phyloP scores from a whole-genome alignment of 2,797 vertebrate genomes.

The Rhynchonycteris naso region DNA sequence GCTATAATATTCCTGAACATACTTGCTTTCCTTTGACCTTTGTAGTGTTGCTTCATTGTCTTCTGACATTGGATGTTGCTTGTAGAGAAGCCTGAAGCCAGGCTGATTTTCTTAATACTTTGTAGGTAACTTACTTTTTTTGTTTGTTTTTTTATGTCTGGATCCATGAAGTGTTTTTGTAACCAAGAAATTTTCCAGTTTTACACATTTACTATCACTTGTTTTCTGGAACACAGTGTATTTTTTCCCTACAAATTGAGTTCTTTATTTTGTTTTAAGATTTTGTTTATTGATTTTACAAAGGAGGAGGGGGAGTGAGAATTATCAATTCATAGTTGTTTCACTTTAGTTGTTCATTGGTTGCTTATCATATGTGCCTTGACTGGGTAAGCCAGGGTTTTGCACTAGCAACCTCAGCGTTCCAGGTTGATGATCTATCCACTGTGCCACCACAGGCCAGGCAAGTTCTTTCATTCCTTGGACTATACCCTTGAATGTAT shows the following conservation, averaged over 20 bases:
- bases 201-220: neutral
- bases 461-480: constrained; percentile 39
- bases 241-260: constrained; percentile 43
- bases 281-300: too few relatives aligned
- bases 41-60: neutral
- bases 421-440: too few relatives aligned
- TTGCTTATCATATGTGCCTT: too few relatives aligned
- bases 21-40: constrained; percentile 4
- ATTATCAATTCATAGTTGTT: too few relatives aligned
- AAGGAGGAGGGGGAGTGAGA: too few relatives aligned
- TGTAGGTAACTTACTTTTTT: neutral
- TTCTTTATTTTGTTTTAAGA: neutral
- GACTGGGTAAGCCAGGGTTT: too few relatives aligned
- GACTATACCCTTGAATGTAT: neutral
- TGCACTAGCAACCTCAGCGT: too few relatives aligned
- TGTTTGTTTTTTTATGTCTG: neutral
- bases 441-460: too few relatives aligned
- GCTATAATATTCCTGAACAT: neutral
- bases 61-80: constrained; percentile 3
- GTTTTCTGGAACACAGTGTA: neutral
- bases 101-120: constrained; percentile 36
- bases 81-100: constrained; percentile 31
- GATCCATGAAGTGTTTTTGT: constrained; percentile 21
- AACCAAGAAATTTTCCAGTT: neutral
- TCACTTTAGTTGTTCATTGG: too few relatives aligned